A percentile compares a stretch with the other conserved stretches of the same genome.
Conservation (phyloP, 2,797 vertebrate species). For the Macrochelys suwanniensis region DNA sequence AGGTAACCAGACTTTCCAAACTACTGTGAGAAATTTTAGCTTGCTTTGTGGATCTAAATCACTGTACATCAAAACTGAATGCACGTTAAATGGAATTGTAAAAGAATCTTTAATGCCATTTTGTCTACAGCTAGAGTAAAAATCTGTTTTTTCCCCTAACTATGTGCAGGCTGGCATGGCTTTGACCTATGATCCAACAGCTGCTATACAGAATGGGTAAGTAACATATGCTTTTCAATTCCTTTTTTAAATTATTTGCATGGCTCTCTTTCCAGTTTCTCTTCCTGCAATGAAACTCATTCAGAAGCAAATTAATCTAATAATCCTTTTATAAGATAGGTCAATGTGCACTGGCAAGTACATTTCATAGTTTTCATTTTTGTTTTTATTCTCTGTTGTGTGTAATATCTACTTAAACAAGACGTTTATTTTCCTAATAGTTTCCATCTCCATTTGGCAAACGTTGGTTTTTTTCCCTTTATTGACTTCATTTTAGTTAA, state of each 20-base stretch:
- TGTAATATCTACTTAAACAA: slow-evolving; percentile 38
- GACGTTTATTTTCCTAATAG: slow-evolving; percentile 53
- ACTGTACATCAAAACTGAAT: not conserved
- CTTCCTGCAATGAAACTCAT: slow-evolving; percentile 33
- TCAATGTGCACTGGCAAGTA: slow-evolving; percentile 31
- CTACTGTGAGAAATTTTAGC: slow-evolving; percentile 36
- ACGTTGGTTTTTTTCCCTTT: slow-evolving; percentile 47
- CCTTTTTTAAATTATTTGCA: slow-evolving; percentile 25
- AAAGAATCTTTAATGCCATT: slow-evolving; percentile 20
- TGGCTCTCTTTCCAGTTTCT: slow-evolving; percentile 35
- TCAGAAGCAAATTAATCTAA: slow-evolving; percentile 29
- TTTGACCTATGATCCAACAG: slow-evolving; percentile 94
- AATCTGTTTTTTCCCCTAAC: slow-evolving; percentile 65
- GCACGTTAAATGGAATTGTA: slow-evolving; percentile 24
- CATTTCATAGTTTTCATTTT: slow-evolving; percentile 52
- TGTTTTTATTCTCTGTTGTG: slow-evolving; percentile 47
- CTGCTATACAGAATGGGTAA: slow-evolving; percentile 98
- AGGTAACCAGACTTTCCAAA: slow-evolving; percentile 8
- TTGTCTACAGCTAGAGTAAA: slow-evolving; percentile 61
- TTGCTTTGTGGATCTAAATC: slow-evolving; percentile 4
- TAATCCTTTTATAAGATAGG: slow-evolving; percentile 36
- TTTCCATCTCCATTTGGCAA: slow-evolving; percentile 61
- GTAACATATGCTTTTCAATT: slow-evolving; percentile 73
- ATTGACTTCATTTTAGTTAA: slow-evolving; percentile 62
- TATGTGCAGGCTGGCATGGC: slow-evolving; percentile 93